Percentiles rank a stretch among this genome's conserved stretches.
phyloP scores from a whole-genome alignment of 2,888 invertebrate species.

The Drosophila eohydei region DNA sequence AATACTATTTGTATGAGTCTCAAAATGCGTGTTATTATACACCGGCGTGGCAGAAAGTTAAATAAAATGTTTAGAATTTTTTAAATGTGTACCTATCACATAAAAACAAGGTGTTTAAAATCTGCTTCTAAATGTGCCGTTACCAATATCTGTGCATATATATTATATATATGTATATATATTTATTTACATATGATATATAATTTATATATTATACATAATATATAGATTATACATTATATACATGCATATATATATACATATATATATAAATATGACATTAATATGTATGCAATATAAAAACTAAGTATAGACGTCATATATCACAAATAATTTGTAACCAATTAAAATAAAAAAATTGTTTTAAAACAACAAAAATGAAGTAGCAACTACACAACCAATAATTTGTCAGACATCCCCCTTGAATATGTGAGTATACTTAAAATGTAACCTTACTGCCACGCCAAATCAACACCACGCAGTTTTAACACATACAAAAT shows the following conservation, averaged over 20 bases:
- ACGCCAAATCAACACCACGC: conserved; percentile 53
- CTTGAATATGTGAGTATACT: conserved; percentile 32
- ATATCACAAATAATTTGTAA: conserved; percentile 72
- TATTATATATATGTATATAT: conserved; percentile 6
- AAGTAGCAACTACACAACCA: conserved; percentile 63
- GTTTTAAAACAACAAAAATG: conserved; percentile 39
- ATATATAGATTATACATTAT: conserved; percentile 18
- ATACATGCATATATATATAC: conserved; percentile 12
- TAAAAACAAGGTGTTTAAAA: conserved; percentile 22
- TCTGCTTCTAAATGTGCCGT: conserved; percentile 17
- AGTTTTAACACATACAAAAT: conserved; percentile 45
- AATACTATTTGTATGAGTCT: conserved; percentile 66
- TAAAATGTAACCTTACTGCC: conserved; percentile 38
- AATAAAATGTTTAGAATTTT: not conserved
- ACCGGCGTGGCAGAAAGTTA: conserved; percentile 52
- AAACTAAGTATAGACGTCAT: conserved; percentile 51
- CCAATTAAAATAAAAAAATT: conserved; percentile 42
- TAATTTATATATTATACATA: conserved; percentile 40
- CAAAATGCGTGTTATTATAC: conserved; percentile 30
- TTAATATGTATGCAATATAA: conserved; percentile 46
- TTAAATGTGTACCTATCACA: not conserved
- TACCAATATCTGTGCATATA: conserved; percentile 17
- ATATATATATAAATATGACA: conserved; percentile 23
- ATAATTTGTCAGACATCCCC: conserved; percentile 55
- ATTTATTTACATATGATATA: conserved; percentile 15